These are phyloP conservation scores for Lithosia quadra DNA, from an alignment of 2,888 invertebrate species.

Conservation along the genomic window DNA sequence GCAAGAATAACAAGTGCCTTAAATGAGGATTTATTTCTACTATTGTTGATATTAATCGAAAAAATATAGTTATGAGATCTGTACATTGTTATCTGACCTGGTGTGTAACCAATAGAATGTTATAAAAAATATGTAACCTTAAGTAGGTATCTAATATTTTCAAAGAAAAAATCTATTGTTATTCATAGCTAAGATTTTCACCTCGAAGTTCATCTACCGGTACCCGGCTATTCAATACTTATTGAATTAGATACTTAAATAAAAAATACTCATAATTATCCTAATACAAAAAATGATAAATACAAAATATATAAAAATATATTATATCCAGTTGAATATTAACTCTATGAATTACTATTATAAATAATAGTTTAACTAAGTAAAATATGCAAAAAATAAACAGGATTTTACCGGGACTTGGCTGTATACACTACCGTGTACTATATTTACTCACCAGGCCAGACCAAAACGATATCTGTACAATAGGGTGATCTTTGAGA, in stretches of 20 bases:
- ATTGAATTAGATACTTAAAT: too few species aligned
- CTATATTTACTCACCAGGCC: slow-evolving; percentile 19
- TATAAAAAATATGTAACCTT: background rate
- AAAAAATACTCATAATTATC: background rate
- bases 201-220: too few species aligned
- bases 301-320: background rate
- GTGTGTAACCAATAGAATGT: slow-evolving; percentile 16
- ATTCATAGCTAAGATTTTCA: too few species aligned
- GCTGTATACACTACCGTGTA: background rate
- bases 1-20: slow-evolving; percentile 67
- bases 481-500: slow-evolving; percentile 71
- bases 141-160: background rate
- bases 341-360: background rate
- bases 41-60: slow-evolving; percentile 47
- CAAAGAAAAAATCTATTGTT: background rate
- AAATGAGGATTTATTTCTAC: slow-evolving; percentile 34
- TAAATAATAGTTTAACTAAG: background rate
- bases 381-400: background rate
- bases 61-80: slow-evolving; percentile 45
- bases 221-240: too few species aligned
- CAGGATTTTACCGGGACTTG: background rate
- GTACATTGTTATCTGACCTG: slow-evolving; percentile 29
- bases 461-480: slow-evolving; percentile 45
- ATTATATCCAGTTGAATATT: background rate
- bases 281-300: background rate